Base-by-base conservation (phyloP, 2,797 vertebrate genomes). In the Enteromius treurensis region DNA sequence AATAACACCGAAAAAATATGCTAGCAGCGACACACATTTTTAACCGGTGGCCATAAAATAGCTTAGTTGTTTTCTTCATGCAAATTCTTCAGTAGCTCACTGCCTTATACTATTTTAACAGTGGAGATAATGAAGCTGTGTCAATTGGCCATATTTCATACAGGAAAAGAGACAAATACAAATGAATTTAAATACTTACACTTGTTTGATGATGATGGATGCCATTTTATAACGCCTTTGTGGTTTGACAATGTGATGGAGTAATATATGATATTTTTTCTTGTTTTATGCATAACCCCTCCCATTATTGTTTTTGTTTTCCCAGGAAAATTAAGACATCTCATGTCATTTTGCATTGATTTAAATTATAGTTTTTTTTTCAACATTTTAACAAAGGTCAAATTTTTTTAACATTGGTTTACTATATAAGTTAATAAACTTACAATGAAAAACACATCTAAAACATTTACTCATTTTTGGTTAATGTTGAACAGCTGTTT, bases 1-100 rank as follows among this genome's bases (percentile, higher is more conserved):
- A 77, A 83, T 60, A 47, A 62, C 70, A 58, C 40, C 58, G 49
- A 83, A 65, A 68, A 65, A 53, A 77, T 42, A 67, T 4, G 29
- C 71, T 76, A 45, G 32, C n/a, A 26, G 80, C 5, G 3, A 77
- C 74, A 29, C 17, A 0, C 17, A 75, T 67, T 67, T 53, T 49
- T 49, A 32, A 80, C 55, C 19, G 49, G 42, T 58, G 19, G 64
- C 37, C 26, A 32, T 76, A 74, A 62, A 32, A 62, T 13, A 71
- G 9, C 55, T 58, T 40, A 45, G 9, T 21, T 68, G 7, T 68
- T 65, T 65, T 79, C 45, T 79, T 79, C 2, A 29, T 15, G 29
- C 19, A 37, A 51, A 51, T 67, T 67, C 42, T 4, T 8, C 11
- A 79, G 60, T 51, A 67, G 34, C 17, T 5, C 11, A 65, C 11